Percentiles rank a stretch among this genome's conserved stretches.
These are phyloP conservation scores for Dendropsophus ebraccatus DNA, from an alignment of 2,113 vertebrate species.

Conservation along the genomic window DNA sequence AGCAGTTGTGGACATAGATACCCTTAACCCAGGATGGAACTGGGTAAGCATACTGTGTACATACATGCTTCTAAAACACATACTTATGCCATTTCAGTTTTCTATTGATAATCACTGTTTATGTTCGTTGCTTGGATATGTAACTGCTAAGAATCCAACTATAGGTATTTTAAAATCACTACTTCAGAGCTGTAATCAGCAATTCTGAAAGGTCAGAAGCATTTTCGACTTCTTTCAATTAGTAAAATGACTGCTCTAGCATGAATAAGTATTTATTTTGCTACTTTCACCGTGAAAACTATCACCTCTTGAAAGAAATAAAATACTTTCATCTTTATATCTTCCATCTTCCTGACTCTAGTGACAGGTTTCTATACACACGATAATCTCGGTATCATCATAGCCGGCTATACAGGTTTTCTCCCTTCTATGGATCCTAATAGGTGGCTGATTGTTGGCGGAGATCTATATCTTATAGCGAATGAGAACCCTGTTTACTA, in stretches of 20 bases:
- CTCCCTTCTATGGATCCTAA: constrained; percentile 21
- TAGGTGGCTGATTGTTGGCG: background rate
- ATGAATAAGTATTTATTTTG: background rate
- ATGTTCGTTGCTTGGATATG: background rate
- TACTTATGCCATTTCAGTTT: background rate
- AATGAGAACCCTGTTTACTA: constrained; percentile 6
- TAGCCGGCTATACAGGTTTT: background rate
- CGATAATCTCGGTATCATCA: constrained; percentile 3
- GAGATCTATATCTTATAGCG: background rate
- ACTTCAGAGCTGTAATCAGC: background rate
- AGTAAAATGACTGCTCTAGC: background rate
- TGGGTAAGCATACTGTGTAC: too few relatives aligned
- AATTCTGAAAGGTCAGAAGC: background rate
- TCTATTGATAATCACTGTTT: background rate
- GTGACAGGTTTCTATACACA: constrained; percentile 12
- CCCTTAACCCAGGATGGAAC: too few relatives aligned
- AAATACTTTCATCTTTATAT: background rate
- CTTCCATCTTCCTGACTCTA: background rate
- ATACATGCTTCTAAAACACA: too few relatives aligned
- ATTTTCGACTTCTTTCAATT: background rate
- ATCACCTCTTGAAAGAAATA: background rate
- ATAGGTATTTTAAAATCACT: background rate
- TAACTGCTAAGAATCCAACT: background rate
- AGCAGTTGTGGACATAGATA: too few relatives aligned
- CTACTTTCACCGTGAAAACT: background rate